These are phyloP conservation scores for Cavia porcellus DNA, from an alignment of 2,113 vertebrate genomes.

Conservation along the genomic window DNA sequence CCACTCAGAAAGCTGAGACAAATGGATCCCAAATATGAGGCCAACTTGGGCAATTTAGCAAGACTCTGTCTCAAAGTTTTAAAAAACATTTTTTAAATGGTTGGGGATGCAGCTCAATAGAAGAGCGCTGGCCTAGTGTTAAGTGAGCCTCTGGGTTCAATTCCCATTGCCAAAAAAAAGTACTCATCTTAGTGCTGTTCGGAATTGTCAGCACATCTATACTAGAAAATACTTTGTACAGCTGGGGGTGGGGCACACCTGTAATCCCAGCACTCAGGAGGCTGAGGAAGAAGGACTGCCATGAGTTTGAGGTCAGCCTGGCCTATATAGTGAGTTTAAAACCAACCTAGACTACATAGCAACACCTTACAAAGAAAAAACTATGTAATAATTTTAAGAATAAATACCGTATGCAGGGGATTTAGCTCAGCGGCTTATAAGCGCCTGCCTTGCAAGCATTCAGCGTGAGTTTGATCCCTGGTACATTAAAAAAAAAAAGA, in stretches of 20 bases:
- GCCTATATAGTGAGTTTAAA: neutral
- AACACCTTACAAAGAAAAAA: neutral
- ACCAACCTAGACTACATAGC: neutral
- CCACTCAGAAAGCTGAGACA: neutral
- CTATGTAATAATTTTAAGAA: neutral
- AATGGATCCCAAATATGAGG: neutral
- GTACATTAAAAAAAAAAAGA: neutral
- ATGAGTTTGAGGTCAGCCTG: neutral
- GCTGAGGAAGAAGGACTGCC: neutral
- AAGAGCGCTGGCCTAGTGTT: neutral
- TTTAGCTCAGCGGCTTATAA: too few relatives aligned
- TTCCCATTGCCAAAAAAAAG: neutral
- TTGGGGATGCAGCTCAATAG: neutral
- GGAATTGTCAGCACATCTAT: neutral
- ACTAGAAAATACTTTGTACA: neutral
- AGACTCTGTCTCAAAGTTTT: neutral
- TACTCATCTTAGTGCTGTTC: neutral
- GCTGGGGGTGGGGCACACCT: neutral
- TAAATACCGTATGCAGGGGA: neutral
- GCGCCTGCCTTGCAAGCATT: too few relatives aligned
- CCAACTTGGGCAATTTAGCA: neutral
- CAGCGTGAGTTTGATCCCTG: too few relatives aligned
- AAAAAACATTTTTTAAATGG: neutral
- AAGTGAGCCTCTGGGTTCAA: neutral
- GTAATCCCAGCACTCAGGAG: neutral